Evolutionary conservation across 2,888 invertebrate genomes (phyloP).

Genomic region (Carabus problematicus): DNA sequence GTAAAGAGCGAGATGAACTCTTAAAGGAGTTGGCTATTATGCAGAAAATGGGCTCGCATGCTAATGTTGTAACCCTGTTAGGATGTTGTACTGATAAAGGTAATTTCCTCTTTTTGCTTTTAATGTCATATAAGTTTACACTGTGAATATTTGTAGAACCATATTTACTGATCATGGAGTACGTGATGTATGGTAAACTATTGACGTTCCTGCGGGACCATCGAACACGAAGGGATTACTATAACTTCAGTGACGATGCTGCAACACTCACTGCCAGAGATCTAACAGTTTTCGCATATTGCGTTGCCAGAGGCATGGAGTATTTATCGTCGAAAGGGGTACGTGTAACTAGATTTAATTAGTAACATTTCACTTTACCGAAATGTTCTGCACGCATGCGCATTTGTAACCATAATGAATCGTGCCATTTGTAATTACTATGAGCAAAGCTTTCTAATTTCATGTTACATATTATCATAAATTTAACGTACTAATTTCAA

Average conservation of each 20-base stretch:
- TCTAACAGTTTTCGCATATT: constrained; percentile 80
- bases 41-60: constrained; percentile 83
- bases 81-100: constrained; percentile 86
- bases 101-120: constrained; percentile 53
- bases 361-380: too few relatives aligned
- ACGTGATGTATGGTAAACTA: constrained; percentile 83
- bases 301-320: constrained; percentile 86
- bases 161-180: constrained; percentile 83
- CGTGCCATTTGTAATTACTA: too few relatives aligned
- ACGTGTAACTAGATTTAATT: constrained; percentile 51
- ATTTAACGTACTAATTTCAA: too few relatives aligned
- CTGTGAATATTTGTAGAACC: constrained; percentile 69
- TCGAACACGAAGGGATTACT: constrained; percentile 63
- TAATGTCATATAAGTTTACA: not conserved
- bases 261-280: constrained; percentile 75
- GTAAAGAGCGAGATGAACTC: constrained; percentile 79
- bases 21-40: constrained; percentile 78
- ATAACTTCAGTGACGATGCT: constrained; percentile 70
- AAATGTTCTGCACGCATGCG: too few relatives aligned
- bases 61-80: constrained; percentile 80
- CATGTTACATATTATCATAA: too few relatives aligned
- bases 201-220: constrained; percentile 76
- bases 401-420: too few relatives aligned
- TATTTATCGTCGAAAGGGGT: constrained; percentile 83
- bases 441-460: too few relatives aligned